phyloP scores from a whole-genome alignment of 1,140 invertebrate species.

The honey bee (Apis mellifera) region DNA sequence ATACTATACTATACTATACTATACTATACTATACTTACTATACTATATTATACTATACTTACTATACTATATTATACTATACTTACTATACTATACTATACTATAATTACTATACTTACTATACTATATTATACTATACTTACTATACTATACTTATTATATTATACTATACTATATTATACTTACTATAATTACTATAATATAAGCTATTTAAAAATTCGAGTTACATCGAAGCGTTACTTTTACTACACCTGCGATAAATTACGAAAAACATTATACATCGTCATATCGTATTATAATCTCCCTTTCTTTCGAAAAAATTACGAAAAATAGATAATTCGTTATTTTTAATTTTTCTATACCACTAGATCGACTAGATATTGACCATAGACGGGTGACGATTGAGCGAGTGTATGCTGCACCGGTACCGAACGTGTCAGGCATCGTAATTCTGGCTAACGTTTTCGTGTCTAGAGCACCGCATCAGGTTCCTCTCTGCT shows the following conservation, averaged over 20 bases:
- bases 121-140: too few relatives aligned
- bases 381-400: background rate
- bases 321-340: background rate
- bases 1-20: too few relatives aligned
- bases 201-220: background rate
- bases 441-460: conserved; percentile 12
- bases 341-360: too few relatives aligned
- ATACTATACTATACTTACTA: too few relatives aligned
- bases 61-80: too few relatives aligned
- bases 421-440: background rate
- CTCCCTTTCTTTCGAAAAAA: background rate
- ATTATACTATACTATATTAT: too few relatives aligned
- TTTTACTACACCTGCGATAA: conserved; percentile 3
- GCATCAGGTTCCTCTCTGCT: conserved; percentile 1
- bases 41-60: too few relatives aligned
- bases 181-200: too few relatives aligned
- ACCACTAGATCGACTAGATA: background rate
- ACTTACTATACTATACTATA: too few relatives aligned
- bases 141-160: too few relatives aligned
- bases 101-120: too few relatives aligned
- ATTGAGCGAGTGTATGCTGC: background rate
- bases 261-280: background rate
- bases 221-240: background rate
- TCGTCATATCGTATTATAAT: too few relatives aligned
- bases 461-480: conserved; percentile 3